Conservation (phyloP, 2,797 vertebrate genomes). For the Pangasius larnaudii region DNA sequence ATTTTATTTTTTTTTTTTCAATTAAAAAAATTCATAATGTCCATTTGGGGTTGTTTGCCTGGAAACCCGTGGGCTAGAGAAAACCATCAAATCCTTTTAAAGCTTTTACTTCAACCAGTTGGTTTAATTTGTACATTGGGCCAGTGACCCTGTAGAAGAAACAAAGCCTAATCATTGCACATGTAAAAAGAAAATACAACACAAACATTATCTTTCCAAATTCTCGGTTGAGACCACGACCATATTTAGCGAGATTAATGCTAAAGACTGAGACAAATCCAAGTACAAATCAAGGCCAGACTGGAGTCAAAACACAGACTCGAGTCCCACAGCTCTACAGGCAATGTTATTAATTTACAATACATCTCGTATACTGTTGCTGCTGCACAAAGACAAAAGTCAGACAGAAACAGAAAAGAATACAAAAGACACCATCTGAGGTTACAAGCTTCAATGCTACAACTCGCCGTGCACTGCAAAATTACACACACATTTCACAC, state of each 20-base stretch:
- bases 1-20: no score
- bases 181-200: not conserved
- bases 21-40: not conserved
- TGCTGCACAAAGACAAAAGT: not conserved
- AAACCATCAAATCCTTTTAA: not conserved
- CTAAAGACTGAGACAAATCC: not conserved
- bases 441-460: not conserved
- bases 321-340: not conserved
- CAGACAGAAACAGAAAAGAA: not conserved
- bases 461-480: not conserved
- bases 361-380: not conserved
- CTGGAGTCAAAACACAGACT: not conserved
- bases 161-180: not conserved
- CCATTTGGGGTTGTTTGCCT: not conserved
- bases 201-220: not conserved
- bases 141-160: not conserved
- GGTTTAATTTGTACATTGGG: not conserved
- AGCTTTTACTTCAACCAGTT: not conserved
- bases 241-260: not conserved
- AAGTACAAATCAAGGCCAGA: not conserved
- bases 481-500: not conserved
- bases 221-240: not conserved
- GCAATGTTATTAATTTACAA: not conserved
- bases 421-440: not conserved
- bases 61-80: not conserved